Evolutionary conservation across 2,888 invertebrate species (phyloP).

Genomic region (Baronia brevicornis): DNA sequence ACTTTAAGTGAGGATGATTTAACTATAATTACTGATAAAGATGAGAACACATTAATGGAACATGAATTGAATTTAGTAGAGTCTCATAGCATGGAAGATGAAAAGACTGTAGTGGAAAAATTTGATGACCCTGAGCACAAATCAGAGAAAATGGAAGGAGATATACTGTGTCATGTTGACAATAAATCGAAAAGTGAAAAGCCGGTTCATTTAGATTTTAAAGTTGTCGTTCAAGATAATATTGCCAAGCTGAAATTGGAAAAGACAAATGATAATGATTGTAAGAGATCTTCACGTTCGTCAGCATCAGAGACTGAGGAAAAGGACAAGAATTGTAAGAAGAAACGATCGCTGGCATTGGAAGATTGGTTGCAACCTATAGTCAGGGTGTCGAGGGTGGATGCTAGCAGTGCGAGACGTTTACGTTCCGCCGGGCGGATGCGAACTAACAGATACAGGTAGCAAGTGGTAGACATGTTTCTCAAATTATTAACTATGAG

Average conservation of each 20-base stretch:
- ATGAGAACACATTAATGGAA: slow-evolving; percentile 28
- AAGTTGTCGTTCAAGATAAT: slow-evolving; percentile 35
- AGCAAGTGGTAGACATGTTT: slow-evolving; percentile 30
- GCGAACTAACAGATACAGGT: slow-evolving; percentile 33
- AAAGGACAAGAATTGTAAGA: slow-evolving; percentile 34
- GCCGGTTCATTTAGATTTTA: slow-evolving; percentile 33
- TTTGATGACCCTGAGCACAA: slow-evolving; percentile 16
- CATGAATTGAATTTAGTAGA: slow-evolving; percentile 25
- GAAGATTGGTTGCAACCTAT: slow-evolving; percentile 77
- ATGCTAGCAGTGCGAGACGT: slow-evolving; percentile 45
- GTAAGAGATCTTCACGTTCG: slow-evolving; percentile 28
- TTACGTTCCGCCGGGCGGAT: slow-evolving; percentile 46
- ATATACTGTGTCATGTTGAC: slow-evolving; percentile 14
- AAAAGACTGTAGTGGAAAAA: slow-evolving; percentile 16
- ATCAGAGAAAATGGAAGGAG: slow-evolving; percentile 23
- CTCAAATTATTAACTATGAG: slow-evolving; percentile 14
- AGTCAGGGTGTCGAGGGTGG: slow-evolving; percentile 80
- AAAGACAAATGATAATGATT: slow-evolving; percentile 31
- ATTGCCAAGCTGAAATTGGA: slow-evolving; percentile 17
- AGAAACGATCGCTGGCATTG: slow-evolving; percentile 42
- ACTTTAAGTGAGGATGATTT: slow-evolving; percentile 48
- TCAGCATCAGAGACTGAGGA: slow-evolving; percentile 45
- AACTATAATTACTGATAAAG: slow-evolving; percentile 34
- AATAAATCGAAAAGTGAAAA: slow-evolving; percentile 22
- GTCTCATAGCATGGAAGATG: slow-evolving; percentile 9